These are phyloP conservation scores for Clusia tigrina DNA, from an alignment of 2,888 invertebrate genomes.

Conservation along the genomic window DNA sequence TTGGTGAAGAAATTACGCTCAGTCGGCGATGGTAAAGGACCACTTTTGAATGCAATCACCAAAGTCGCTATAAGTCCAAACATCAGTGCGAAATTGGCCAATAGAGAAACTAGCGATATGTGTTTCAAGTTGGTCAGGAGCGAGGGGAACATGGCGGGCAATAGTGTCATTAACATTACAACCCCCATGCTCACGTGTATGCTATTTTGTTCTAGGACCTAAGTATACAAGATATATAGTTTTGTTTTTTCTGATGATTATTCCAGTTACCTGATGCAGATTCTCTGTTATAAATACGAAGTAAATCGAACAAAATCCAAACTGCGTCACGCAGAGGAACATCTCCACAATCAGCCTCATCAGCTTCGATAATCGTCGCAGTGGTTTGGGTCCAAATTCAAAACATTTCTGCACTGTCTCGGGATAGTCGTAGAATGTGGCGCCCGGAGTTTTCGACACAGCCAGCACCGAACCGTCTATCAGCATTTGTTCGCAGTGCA, in stretches of 20 bases:
- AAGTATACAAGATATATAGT: too few species aligned
- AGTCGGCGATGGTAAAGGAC: conserved; percentile 70
- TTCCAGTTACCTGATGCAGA: conserved; percentile 69
- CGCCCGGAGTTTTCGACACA: conserved; percentile 52
- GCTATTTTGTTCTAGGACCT: conserved; percentile 65
- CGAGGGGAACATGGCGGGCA: conserved; percentile 59
- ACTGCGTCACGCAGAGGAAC: conserved; percentile 91
- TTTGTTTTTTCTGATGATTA: too few species aligned
- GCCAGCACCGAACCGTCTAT: conserved; percentile 63
- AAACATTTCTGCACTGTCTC: conserved; percentile 85
- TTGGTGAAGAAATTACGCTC: conserved; percentile 71
- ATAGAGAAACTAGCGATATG: conserved; percentile 75
- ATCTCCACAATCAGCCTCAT: conserved; percentile 80
- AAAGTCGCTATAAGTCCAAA: conserved; percentile 76
- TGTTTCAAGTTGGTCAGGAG: conserved; percentile 58
- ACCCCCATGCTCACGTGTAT: conserved; percentile 48
- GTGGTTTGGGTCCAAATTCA: conserved; percentile 71
- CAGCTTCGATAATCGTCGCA: conserved; percentile 70
- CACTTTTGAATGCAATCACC: conserved; percentile 77
- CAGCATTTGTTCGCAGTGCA: conserved; percentile 91
- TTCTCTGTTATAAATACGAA: conserved; percentile 92
- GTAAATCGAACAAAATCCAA: conserved; percentile 98
- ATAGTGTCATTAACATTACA: conserved; percentile 52
- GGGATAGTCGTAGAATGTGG: conserved; percentile 77
- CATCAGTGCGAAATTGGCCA: conserved; percentile 80